Percentiles rank a stretch among this genome's conserved stretches.
Conservation (phyloP, 1,140 invertebrate genomes). For the Trigoniulus corallinus region DNA sequence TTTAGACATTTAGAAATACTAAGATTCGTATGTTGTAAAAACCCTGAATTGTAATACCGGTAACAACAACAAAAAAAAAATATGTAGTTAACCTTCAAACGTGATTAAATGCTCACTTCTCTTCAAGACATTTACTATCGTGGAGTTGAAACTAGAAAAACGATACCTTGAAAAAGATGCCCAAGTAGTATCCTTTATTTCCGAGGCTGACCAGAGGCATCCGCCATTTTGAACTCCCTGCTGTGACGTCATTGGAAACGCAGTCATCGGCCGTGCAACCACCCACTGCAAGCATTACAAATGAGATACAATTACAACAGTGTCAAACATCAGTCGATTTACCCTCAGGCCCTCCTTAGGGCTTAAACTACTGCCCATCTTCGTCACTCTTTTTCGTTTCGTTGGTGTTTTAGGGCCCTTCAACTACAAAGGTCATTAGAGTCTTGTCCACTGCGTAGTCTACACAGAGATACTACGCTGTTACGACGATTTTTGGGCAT, state of each 20-base stretch:
- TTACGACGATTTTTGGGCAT: no score
- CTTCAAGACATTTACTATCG: no score
- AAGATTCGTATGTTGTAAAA: not conserved
- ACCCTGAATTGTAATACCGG: no score
- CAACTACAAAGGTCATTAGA: not conserved
- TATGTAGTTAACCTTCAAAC: no score
- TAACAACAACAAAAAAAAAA: no score
- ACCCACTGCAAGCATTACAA: not conserved
- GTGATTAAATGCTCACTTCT: no score
- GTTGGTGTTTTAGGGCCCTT: not conserved
- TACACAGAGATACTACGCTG: no score
- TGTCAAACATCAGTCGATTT: not conserved
- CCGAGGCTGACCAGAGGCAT: slow-evolving; percentile 72
- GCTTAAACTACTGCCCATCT: no score
- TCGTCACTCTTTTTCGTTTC: no score
- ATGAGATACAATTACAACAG: not conserved
- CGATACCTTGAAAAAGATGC: slow-evolving; percentile 82
- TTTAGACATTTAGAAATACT: not conserved
- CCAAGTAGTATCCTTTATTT: slow-evolving; percentile 70
- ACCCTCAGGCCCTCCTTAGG: not conserved
- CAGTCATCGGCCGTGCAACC: not conserved
- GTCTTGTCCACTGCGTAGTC: not conserved
- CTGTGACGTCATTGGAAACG: not conserved
- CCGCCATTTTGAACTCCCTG: slow-evolving; percentile 47
- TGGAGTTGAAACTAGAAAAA: no score